These are phyloP conservation scores for Paralinhomoeus sp. DNA, from an alignment of 2,888 invertebrate species.

Conservation along the genomic window DNA sequence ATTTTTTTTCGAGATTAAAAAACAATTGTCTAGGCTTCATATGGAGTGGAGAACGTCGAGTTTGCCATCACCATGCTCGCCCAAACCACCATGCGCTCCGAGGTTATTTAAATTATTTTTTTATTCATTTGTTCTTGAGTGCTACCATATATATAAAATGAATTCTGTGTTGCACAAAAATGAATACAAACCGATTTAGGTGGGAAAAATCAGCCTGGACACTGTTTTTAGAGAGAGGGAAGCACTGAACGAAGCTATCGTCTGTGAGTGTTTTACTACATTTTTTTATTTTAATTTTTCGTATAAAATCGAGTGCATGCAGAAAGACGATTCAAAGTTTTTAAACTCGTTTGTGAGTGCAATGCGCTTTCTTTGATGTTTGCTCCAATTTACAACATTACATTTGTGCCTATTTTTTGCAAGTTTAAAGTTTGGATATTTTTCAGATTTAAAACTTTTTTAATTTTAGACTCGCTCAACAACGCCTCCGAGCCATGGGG, in stretches of 20 bases:
- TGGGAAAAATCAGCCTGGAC: constrained; percentile 87
- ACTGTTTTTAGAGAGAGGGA: constrained; percentile 90
- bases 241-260: constrained; percentile 73
- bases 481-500: constrained; percentile 98
- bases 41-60: constrained; percentile 96
- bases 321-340: too few relatives aligned
- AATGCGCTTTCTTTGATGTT: too few relatives aligned
- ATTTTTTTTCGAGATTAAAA: not conserved
- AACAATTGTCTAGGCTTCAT: constrained; percentile 60
- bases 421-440: too few relatives aligned
- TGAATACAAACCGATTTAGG: too few relatives aligned
- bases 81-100: constrained; percentile 97
- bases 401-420: too few relatives aligned
- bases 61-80: constrained; percentile 96
- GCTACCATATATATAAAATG: not conserved
- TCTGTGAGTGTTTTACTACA: constrained; percentile 35
- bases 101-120: constrained; percentile 30
- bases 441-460: too few relatives aligned
- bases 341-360: too few relatives aligned
- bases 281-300: too few relatives aligned
- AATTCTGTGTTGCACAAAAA: not conserved
- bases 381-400: too few relatives aligned
- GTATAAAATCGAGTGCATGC: too few relatives aligned
- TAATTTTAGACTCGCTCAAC: constrained; percentile 73
- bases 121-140: too few relatives aligned